Evolutionary conservation across 2,888 invertebrate species (phyloP).

Genomic region (Agriopis leucophaearia): DNA sequence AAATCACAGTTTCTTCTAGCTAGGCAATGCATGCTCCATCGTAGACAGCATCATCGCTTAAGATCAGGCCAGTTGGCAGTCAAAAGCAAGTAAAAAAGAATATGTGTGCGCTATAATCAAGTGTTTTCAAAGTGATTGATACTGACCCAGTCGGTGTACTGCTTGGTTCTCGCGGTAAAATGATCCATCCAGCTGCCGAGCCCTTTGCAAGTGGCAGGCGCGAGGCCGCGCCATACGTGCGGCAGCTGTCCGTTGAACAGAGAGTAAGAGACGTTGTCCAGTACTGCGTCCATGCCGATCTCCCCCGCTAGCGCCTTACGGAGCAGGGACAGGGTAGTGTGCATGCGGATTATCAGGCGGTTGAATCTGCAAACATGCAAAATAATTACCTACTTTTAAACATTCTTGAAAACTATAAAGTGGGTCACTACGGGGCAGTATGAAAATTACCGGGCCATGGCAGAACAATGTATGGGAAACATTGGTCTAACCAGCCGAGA

Average conservation of each 20-base stretch:
- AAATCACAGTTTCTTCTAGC: no score
- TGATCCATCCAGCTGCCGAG: constrained; percentile 96
- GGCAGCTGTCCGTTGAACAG: constrained; percentile 96
- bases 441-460: no score
- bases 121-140: neutral
- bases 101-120: no score
- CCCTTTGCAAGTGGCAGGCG: constrained; percentile 94
- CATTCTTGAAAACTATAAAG: no score
- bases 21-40: no score
- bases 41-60: no score
- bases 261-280: constrained; percentile 93
- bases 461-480: no score
- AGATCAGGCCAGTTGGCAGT: no score
- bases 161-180: constrained; percentile 89
- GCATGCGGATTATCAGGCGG: constrained; percentile 90
- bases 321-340: constrained; percentile 89
- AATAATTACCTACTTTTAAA: no score
- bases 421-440: no score
- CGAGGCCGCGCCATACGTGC: constrained; percentile 91
- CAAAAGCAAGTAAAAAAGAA: no score
- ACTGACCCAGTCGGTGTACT: constrained; percentile 91
- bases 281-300: constrained; percentile 94
- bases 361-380: constrained; percentile 87
- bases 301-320: constrained; percentile 95
- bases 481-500: no score